Base-by-base conservation (phyloP, 2,888 invertebrate genomes). In the Ichneumoninae sp. region DNA sequence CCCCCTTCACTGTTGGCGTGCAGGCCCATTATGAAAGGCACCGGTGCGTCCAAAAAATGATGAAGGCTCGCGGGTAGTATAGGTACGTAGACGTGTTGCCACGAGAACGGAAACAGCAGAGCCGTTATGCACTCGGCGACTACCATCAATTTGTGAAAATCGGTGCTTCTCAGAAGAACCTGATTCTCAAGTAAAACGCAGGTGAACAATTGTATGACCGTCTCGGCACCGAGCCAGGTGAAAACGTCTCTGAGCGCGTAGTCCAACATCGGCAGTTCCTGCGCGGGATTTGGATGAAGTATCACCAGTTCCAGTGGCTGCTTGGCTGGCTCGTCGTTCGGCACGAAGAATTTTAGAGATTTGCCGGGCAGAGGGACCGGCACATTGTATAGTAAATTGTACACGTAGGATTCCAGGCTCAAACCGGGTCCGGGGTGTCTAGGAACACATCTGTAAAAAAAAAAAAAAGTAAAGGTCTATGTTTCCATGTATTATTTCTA, bases 41-140 rank as follows among this genome's bases (percentile, higher is more conserved):
- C 99, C 0, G 99, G 99, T 5, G 99, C 99, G 94, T 99, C 99
- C 68, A 99, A 95, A 94, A 99, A 99, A 93, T 99, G 98, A 93
- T 98, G 97, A 85, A 99, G 95, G 22, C 98, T 97, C 71, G 98
- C 98, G 0, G 99, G 99, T 90, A 99, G 95, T 91, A 99, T 99
- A 40, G 99, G 99, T 83, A 99, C 99, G 94, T 99, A 99, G 3
- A 99, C 99, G 94, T 99, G 99, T 75, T 99, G 98, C 99, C 99
- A 99, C 36, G 96, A 95, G 93, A 99, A 99, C 1, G 99, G 99
- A 91, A 99, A 97, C 54, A 99, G 94, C 33, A 99, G 95, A 0
- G 98, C 95, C 3, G 97, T 97, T 89, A 99, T 96, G 90, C 98
- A 97, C 94, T 99, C 99, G 5, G 99, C 98, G 19, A 99, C 98